Evolutionary conservation across 2,888 invertebrate species (phyloP).

Genomic region (Volucella bombylans): DNA sequence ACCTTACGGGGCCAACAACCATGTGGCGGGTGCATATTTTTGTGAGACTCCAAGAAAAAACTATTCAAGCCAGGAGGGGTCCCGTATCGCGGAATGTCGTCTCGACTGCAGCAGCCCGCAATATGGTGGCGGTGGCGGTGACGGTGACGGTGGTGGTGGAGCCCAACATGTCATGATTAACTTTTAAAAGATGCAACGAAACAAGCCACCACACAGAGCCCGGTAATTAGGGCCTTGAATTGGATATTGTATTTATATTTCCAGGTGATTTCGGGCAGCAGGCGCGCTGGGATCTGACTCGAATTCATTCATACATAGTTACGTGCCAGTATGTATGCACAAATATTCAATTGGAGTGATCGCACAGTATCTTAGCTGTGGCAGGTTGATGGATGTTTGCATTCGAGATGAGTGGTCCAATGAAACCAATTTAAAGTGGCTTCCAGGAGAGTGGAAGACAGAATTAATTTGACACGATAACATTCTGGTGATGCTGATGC

Average conservation of each 20-base stretch:
- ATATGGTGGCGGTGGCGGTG: not conserved
- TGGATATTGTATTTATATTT: slow-evolving; percentile 43
- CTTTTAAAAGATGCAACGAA: slow-evolving; percentile 69
- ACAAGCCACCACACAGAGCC: slow-evolving; percentile 68
- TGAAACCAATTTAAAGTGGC: slow-evolving; percentile 69
- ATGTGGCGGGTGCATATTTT: slow-evolving; percentile 29
- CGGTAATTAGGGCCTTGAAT: slow-evolving; percentile 69
- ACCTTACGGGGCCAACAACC: slow-evolving; percentile 50
- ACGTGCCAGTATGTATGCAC: not conserved
- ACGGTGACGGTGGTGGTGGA: slow-evolving; percentile 11
- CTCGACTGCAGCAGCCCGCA: not conserved
- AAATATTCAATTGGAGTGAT: slow-evolving; percentile 61
- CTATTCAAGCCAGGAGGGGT: slow-evolving; percentile 28
- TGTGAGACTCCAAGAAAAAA: slow-evolving; percentile 46
- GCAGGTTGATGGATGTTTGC: slow-evolving; percentile 72
- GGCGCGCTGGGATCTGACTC: not conserved
- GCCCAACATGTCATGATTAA: slow-evolving; percentile 71
- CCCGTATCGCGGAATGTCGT: slow-evolving; percentile 61
- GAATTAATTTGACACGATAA: slow-evolving; percentile 74
- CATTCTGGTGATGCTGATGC: slow-evolving; percentile 30
- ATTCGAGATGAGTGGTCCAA: slow-evolving; percentile 62
- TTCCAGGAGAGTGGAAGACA: slow-evolving; percentile 71
- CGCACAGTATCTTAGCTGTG: slow-evolving; percentile 49
- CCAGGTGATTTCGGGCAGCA: not conserved
- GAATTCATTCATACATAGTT: not conserved